Evolutionary conservation across 1,140 invertebrate genomes (phyloP), one percentile per base, ranked within the genome.

Genomic region (Caenorhabditis tropicalis): DNA sequence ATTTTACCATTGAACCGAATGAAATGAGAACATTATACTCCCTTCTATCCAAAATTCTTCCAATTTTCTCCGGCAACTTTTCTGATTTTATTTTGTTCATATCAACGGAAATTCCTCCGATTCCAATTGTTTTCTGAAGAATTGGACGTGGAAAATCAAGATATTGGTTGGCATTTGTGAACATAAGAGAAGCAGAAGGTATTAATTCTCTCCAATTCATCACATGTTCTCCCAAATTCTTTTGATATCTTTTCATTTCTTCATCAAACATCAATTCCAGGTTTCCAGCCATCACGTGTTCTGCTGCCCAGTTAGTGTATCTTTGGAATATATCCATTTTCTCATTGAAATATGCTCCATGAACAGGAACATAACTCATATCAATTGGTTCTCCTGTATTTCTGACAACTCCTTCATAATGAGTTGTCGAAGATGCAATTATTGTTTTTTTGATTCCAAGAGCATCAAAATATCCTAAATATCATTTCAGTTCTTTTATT

Each of bases 41-140:
- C 15, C 65, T 74, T 21, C 43, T 43, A 24, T 74, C 36, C 65
- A 74, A 15, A n/a, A 74, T 24, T 46, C 21, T 9, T 33, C n/a
- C 29, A 5, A 74, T 43, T 43, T 74, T 19, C 43, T 74, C 65
- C 1, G 65, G n/a, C 6, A 74, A 15, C n/a, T 74, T 39, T n/a
- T 39, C 65, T 2, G 4, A 21, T 74, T 74, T 74, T 24, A 74
- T 74, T n/a, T 74, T 24, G 6, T 74, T 1, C 36, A 74, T 43
- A 74, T 74, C 15, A 12, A 84, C 70, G 2, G 60, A 27, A 60
- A 84, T 84, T 19, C 83, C 83, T 19, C 83, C 83, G 29, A 84
- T 84, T 65, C 33, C 36, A 21, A 84, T 29, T 24, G 74, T 80
- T 36, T 84, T 84, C 15, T 84, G 43, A 27, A 84, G 27, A 10